phyloP scores from a whole-genome alignment of 2,888 invertebrate species.

The Eumerus sabulonum region DNA sequence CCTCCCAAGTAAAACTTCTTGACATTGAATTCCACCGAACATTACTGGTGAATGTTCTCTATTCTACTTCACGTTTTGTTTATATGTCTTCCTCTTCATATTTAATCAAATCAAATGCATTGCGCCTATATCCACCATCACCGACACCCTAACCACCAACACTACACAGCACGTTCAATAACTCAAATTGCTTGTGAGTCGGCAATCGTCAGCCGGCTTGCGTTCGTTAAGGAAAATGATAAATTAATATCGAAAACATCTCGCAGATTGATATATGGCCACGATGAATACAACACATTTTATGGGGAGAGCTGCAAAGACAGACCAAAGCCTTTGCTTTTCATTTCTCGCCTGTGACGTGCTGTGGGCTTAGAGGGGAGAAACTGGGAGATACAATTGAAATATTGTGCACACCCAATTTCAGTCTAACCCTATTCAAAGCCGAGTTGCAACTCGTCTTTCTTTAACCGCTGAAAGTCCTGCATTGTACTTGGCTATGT shows the following conservation, averaged over 20 bases:
- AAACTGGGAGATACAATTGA: constrained; percentile 35
- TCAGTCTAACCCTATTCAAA: constrained; percentile 13
- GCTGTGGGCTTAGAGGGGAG: background rate
- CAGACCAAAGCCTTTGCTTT: background rate
- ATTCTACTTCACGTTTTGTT: constrained; percentile 34
- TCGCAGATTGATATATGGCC: constrained; percentile 57
- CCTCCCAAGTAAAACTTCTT: constrained; percentile 12
- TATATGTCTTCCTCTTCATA: constrained; percentile 10
- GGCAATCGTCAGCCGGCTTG: constrained; percentile 19
- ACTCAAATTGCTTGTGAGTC: constrained; percentile 21
- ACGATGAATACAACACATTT: constrained; percentile 39
- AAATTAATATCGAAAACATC: constrained; percentile 62
- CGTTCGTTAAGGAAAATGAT: constrained; percentile 48
- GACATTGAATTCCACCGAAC: constrained; percentile 41
- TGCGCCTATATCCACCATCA: background rate
- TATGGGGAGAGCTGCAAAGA: constrained; percentile 23
- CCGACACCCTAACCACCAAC: too few species aligned
- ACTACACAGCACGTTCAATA: constrained; percentile 21
- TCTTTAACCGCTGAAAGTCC: background rate
- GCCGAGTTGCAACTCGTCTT: constrained; percentile 32
- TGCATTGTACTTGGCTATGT: constrained; percentile 13
- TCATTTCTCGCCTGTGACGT: constrained; percentile 2
- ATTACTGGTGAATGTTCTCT: constrained; percentile 8
- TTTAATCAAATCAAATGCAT: constrained; percentile 49
- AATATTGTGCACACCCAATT: constrained; percentile 64